A percentile compares a stretch with the other conserved stretches of the same genome.
These are phyloP conservation scores for Drosophila littoralis DNA, from an alignment of 1,140 invertebrate genomes.

Conservation along the genomic window DNA sequence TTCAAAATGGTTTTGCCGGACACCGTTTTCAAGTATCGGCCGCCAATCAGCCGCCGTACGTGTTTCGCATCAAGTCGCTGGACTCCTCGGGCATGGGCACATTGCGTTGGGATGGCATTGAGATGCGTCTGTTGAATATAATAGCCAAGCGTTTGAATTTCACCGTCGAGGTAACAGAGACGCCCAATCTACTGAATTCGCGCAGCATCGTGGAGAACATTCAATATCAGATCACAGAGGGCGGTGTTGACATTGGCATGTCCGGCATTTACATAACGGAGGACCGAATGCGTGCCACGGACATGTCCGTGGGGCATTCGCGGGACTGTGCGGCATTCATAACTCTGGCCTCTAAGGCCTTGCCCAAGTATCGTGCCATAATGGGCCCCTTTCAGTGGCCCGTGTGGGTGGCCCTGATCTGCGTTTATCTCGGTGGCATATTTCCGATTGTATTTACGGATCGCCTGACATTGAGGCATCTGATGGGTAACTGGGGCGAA, in stretches of 20 bases:
- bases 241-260: slow-evolving; percentile 87
- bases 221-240: slow-evolving; percentile 39
- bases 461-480: slow-evolving; percentile 87
- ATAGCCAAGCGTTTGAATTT: slow-evolving; percentile 88
- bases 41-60: slow-evolving; percentile 89
- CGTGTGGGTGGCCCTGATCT: slow-evolving; percentile 89
- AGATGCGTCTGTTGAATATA: slow-evolving; percentile 87
- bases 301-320: slow-evolving; percentile 87
- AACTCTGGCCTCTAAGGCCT: slow-evolving; percentile 89
- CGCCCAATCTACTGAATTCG: slow-evolving; percentile 69
- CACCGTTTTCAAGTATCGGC: slow-evolving; percentile 88
- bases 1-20: slow-evolving; percentile 88
- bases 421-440: slow-evolving; percentile 89
- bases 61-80: slow-evolving; percentile 86
- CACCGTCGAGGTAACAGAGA: slow-evolving; percentile 88
- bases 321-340: slow-evolving; percentile 91
- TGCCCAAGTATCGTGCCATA: slow-evolving; percentile 91
- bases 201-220: slow-evolving; percentile 86
- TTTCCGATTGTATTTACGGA: slow-evolving; percentile 89
- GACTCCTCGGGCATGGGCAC: slow-evolving; percentile 57
- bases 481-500: slow-evolving; percentile 88
- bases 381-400: slow-evolving; percentile 91
- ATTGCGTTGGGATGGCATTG: slow-evolving; percentile 87
- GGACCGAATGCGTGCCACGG: slow-evolving; percentile 85
- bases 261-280: slow-evolving; percentile 88